Evolutionary conservation across 1,140 invertebrate species (phyloP).

Genomic region (Littorina saxatilis): DNA sequence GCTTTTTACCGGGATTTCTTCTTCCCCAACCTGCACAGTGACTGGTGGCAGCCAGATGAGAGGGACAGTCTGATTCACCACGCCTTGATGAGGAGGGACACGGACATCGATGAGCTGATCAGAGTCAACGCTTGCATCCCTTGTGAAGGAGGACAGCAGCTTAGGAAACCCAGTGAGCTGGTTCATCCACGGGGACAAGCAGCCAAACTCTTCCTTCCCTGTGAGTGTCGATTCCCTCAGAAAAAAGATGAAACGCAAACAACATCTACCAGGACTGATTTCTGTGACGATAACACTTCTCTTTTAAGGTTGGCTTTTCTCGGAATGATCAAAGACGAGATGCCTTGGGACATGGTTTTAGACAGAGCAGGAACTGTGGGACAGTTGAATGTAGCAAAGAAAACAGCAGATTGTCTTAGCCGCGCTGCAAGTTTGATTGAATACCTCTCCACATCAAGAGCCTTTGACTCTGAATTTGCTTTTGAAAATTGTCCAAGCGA

Average conservation of each 20-base stretch:
- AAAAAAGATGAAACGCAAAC: background rate
- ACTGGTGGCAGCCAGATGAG: conserved; percentile 24
- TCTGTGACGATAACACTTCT: background rate
- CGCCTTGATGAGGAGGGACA: conserved; percentile 8
- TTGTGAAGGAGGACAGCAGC: background rate
- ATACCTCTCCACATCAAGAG: conserved; percentile 31
- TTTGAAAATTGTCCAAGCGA: conserved; percentile 24
- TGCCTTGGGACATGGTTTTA: conserved; percentile 40
- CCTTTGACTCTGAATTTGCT: background rate
- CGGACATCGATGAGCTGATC: conserved; percentile 27
- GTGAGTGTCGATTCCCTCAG: conserved; percentile 36
- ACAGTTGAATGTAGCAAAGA: conserved; percentile 7
- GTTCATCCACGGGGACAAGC: conserved; percentile 19
- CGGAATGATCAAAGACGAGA: conserved; percentile 45
- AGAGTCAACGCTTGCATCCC: conserved; percentile 26
- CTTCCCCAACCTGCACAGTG: conserved; percentile 31
- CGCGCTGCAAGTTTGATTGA: conserved; percentile 35
- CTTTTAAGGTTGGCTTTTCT: conserved; percentile 33
- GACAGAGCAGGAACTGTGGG: conserved; percentile 35
- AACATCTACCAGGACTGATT: background rate
- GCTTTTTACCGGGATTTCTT: conserved; percentile 31
- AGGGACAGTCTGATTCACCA: conserved; percentile 20
- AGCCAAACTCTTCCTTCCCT: conserved; percentile 24
- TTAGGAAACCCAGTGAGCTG: conserved; percentile 30
- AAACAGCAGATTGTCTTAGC: conserved; percentile 22